phyloP scores from a whole-genome alignment of 2,888 invertebrate genomes.

The Belgica antarctica region DNA sequence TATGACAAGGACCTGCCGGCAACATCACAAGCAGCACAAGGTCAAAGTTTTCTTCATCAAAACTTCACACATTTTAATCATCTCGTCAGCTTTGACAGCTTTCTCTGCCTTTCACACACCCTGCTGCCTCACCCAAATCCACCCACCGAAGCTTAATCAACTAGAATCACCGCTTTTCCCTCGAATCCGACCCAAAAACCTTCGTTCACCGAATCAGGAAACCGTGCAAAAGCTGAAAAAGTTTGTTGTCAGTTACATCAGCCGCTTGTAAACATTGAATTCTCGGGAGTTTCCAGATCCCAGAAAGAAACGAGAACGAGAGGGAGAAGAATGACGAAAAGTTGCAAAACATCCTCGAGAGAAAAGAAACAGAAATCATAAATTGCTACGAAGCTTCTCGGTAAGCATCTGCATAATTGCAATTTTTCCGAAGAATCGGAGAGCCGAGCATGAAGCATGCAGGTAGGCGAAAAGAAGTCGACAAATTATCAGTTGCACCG shows the following conservation, averaged over 20 bases:
- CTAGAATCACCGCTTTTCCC: background rate
- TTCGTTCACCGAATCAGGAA: background rate
- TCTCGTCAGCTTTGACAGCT: too few species aligned
- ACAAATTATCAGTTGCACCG: background rate
- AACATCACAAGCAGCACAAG: too few species aligned
- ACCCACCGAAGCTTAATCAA: constrained; percentile 4
- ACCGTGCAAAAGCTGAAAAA: too few species aligned
- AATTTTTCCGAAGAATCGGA: background rate
- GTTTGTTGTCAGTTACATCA: too few species aligned
- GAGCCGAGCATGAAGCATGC: background rate
- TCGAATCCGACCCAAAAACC: background rate
- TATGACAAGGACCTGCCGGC: too few species aligned
- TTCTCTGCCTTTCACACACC: too few species aligned
- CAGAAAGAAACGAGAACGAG: background rate
- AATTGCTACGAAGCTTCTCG: background rate
- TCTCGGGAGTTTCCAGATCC: constrained; percentile 1
- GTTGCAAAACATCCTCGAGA: constrained; percentile 18
- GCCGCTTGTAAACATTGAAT: constrained; percentile 11
- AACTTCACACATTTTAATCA: too few species aligned
- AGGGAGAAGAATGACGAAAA: too few species aligned
- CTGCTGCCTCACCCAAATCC: background rate
- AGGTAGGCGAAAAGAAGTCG: constrained; percentile 26
- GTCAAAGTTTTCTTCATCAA: too few species aligned
- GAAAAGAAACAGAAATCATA: constrained; percentile 15
- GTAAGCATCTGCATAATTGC: constrained; percentile 32